Evolutionary conservation across 2,888 invertebrate genomes (phyloP), one percentile per base, ranked within the genome.

Genomic region (Auanema freiburgensis): DNA sequence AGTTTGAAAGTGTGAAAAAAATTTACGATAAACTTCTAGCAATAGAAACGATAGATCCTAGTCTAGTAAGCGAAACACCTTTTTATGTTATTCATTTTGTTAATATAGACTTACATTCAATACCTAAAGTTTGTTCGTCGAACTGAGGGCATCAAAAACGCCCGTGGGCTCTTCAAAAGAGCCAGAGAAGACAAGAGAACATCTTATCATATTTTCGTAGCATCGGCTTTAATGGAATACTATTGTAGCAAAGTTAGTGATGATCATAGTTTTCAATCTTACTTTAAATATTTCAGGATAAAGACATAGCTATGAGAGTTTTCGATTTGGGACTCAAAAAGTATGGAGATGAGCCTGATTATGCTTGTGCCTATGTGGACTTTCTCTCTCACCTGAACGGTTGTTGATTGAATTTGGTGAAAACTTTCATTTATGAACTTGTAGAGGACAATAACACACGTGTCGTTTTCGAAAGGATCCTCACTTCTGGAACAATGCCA

Each of bases 401-500:
- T 91, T 81, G 64, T 46, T 16, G 3, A 5, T 21, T 46, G 46
- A 18, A 6, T 46, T 46, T 21, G 16, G 43, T 43, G 43, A 43
- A 11, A 12, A 12, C 43, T 43, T 11, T 43, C 43, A 46, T 3
- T 5, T 5, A 5, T 46, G 46, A 46, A 46, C 10, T 86, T 87
- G 11, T 86, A 92, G 97, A 98, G 89, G 98, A 99, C 84, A 99
- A 99, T 85, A 98, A 99, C 85, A 99, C 98, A 0, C 88, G 98
- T 57, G 98, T 99, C n/a, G 86, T 99, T 49, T 99, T 97, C 86
- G 98, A 98, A 85, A 87, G 97, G 16, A 94, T 98, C 1, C 87
- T 98, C 0, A 93, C 94, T 0, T 93, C 94, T 0, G 93, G 93
- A 51, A 92, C 91, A 66, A 86, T 98, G 52, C 90, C 92, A 14